Base-by-base conservation (phyloP, 2,113 vertebrate species). In the Nesospiza acunhae region DNA sequence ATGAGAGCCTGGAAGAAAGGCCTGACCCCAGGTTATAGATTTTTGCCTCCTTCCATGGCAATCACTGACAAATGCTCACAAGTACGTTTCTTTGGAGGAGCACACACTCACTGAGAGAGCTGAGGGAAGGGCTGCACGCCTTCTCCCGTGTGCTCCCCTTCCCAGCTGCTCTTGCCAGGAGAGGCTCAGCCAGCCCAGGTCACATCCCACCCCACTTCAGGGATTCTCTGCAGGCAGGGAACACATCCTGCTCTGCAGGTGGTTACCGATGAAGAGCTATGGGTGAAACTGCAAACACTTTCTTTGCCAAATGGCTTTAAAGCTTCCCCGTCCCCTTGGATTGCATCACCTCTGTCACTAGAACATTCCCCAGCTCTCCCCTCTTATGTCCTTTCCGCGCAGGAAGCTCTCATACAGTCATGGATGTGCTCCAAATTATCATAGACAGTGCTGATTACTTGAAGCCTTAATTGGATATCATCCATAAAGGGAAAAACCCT, bases 261-360 rank as follows among this genome's bases (percentile, higher is more conserved):
- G 20, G 22, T 21, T 90, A 67, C 47, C 73, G 47, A 0, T 4
- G 13, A 64, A 47, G 11, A 47, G 55, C 5, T 46, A 2, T 3
- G 3, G 47, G 22, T 10, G 17, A 93, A 69, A 69, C 18, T 4
- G 17, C 1, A 0, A 70, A 42, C 0, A 0, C 28, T 83, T 30
- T 28, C 10, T 92, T 69, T 92, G 55, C 33, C 59, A 68, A 76
- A 70, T 13, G 13, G 67, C 18, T 90, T 73, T 80, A 79, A 76
- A 41, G 19, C 55, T 86, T 76, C 31, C 26, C 37, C 24, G 11
- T 64, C 11, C 11, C 46, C 53, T 73, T 2, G 0, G 27, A 28
- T 31, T 63, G 39, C 35, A 42, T 52, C 44, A 41, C 53, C 72
- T 69, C 70, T 80, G 50, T n/a, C 50, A 41, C 30, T 31, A 30